Conservation (phyloP, 2,113 vertebrate species). For the Drymodes brunneopygia region DNA sequence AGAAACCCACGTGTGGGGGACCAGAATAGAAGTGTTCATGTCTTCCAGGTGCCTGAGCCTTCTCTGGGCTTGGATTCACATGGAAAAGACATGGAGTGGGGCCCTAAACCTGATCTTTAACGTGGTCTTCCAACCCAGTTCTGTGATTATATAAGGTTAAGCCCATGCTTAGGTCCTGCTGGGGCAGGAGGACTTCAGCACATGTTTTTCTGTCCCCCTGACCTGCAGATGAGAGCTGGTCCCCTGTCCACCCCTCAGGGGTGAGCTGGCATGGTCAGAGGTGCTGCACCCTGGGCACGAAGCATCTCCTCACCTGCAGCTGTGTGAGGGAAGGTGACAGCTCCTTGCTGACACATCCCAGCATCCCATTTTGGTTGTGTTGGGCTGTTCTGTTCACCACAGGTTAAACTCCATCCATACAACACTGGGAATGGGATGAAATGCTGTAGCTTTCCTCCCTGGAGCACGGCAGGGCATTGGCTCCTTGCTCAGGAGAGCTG, state of each 20-base stretch:
- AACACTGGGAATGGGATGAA: not conserved
- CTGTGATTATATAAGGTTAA: not conserved
- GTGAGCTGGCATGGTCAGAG: not conserved
- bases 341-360: not conserved
- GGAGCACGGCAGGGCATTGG: accelerated
- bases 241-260: not conserved
- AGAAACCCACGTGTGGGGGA: not conserved
- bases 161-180: not conserved
- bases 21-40: not conserved
- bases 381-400: not conserved
- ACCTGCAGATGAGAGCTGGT: not conserved
- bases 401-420: not conserved
- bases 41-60: not conserved
- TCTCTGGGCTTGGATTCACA: not conserved
- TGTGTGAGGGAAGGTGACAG: not conserved
- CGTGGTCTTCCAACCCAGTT: not conserved
- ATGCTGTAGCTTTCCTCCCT: not conserved
- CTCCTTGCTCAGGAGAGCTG: not conserved
- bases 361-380: not conserved
- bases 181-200: not conserved
- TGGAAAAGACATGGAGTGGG: not conserved
- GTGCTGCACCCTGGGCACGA: not conserved
- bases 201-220: not conserved
- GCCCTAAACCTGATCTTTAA: not conserved
- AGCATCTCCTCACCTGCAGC: not conserved